Evolutionary conservation across 1,140 invertebrate species (phyloP), one percentile per base, ranked within the genome.

Genomic region (Caenorhabditis briggsae): DNA sequence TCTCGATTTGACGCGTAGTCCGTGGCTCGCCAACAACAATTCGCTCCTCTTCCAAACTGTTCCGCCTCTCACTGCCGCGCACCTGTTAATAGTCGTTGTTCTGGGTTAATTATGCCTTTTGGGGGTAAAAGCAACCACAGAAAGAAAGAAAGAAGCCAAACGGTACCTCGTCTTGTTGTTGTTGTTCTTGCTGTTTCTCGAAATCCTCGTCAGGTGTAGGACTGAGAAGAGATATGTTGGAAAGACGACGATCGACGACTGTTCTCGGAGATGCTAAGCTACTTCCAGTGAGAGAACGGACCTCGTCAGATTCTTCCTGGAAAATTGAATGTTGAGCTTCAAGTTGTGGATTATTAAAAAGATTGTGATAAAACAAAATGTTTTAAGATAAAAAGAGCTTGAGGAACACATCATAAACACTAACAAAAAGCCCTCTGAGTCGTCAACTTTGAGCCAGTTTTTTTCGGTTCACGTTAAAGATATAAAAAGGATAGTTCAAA

Each of bases 251-350:
- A 9, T 85, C 86, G 18, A 87, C 59, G 9, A 87, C 86, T 48
- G 86, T 87, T 50, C 82, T 61, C 0, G 86, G 86, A 2, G 86
- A 87, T 43, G 86, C 86, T 64, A 87, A 84, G 20, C 50, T 59
- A 33, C 84, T 83, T 55, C 82, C 64, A 8, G 56, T 84, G 8
- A 87, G 25, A 56, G 64, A 78, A 46, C 86, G 86, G 20, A 84
- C 25, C 74, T 87, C 86, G 86, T 87, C 86, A 14, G 82, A 84
- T 84, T 87, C 86, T 65, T 87, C 86, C 86, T 87, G n/a, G n/a
- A n/a, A n/a, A n/a, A n/a, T n/a, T n/a, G n/a, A n/a, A n/a, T n/a
- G n/a, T n/a, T n/a, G n/a, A n/a, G n/a, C n/a, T n/a, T n/a, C n/a
- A n/a, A n/a, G n/a, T n/a, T n/a, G n/a, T n/a, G n/a, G n/a, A n/a